These are phyloP conservation scores for Andrena flavipes DNA, from an alignment of 2,888 invertebrate genomes.

Conservation along the genomic window DNA sequence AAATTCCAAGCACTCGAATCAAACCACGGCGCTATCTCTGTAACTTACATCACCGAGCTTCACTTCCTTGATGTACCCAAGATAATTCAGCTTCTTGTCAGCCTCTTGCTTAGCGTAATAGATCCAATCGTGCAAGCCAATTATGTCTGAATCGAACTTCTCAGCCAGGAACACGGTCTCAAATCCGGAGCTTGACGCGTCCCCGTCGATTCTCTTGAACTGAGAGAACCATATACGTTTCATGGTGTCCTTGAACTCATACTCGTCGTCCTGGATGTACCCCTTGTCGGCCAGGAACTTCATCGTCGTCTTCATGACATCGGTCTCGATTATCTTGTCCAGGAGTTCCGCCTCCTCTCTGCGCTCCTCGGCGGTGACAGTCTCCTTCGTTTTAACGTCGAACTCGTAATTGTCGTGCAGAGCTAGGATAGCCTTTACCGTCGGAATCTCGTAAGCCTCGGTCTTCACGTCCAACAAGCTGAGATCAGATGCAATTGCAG, in stretches of 20 bases:
- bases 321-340: slow-evolving; percentile 91
- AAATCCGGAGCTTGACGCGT: slow-evolving; percentile 95
- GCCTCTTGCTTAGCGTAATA: slow-evolving; percentile 93
- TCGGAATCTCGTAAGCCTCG: slow-evolving; percentile 89
- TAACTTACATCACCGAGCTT: slow-evolving; percentile 89
- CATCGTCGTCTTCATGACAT: slow-evolving; percentile 90
- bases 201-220: slow-evolving; percentile 92
- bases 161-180: slow-evolving; percentile 97
- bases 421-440: slow-evolving; percentile 89
- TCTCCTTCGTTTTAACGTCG: slow-evolving; percentile 90
- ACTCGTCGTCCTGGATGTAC: slow-evolving; percentile 81
- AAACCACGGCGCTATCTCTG: not conserved
- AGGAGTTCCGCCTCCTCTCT: slow-evolving; percentile 93
- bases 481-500: slow-evolving; percentile 66
- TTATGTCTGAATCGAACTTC: slow-evolving; percentile 88
- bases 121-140: slow-evolving; percentile 96
- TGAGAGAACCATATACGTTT: slow-evolving; percentile 92
- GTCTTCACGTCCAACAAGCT: slow-evolving; percentile 89
- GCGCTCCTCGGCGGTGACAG: slow-evolving; percentile 90
- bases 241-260: slow-evolving; percentile 89
- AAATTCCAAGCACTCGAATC: not conserved
- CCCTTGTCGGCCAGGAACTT: slow-evolving; percentile 88
- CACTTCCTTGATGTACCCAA: slow-evolving; percentile 91
- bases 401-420: slow-evolving; percentile 95
- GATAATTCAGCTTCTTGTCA: slow-evolving; percentile 90